Percentiles rank a stretch among this genome's conserved stretches.
Conservation (phyloP, 2,888 invertebrate genomes). For the Drosophila rubida region DNA sequence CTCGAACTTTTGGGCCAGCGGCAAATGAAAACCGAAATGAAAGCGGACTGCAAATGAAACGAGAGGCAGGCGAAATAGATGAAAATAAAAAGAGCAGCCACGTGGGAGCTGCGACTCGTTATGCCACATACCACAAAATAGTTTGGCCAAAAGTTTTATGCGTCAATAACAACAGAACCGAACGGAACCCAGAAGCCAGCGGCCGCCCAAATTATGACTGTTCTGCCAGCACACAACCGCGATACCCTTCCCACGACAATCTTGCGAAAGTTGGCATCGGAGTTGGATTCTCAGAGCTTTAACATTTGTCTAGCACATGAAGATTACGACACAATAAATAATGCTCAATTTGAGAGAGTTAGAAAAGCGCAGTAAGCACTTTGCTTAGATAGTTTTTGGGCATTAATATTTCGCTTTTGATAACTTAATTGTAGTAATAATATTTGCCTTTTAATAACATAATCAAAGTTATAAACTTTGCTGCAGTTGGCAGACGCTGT, state of each 20-base stretch:
- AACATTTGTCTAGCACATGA: too few species aligned
- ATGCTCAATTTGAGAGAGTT: too few species aligned
- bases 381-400: too few species aligned
- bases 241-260: slow-evolving; percentile 20
- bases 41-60: not conserved
- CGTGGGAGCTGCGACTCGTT: slow-evolving; percentile 45
- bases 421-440: too few species aligned
- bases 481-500: too few species aligned
- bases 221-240: not conserved
- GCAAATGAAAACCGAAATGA: slow-evolving; percentile 18
- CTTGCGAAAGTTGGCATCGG: not conserved
- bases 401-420: too few species aligned
- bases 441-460: too few species aligned
- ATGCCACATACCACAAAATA: slow-evolving; percentile 37
- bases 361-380: too few species aligned
- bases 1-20: slow-evolving; percentile 5
- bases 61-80: not conserved
- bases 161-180: slow-evolving; percentile 46
- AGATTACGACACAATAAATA: too few species aligned
- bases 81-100: slow-evolving; percentile 15
- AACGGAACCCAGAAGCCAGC: slow-evolving; percentile 5
- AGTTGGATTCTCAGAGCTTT: too few species aligned
- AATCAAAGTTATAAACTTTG: too few species aligned
- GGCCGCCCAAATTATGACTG: not conserved
- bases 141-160: slow-evolving; percentile 55